phyloP scores from a whole-genome alignment of 2,888 invertebrate species.

The Vesta saturnalis region DNA sequence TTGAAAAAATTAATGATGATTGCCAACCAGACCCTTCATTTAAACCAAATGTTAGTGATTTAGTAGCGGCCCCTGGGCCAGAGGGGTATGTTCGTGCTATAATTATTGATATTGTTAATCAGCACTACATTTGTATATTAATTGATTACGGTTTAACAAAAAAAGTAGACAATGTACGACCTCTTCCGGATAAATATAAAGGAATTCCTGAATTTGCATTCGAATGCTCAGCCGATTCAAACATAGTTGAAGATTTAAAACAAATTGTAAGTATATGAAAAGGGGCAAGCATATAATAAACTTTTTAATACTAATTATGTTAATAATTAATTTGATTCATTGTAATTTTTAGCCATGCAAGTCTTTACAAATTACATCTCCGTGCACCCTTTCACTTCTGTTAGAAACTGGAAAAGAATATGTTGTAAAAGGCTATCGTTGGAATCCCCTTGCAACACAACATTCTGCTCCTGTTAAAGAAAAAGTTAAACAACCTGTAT shows the following conservation, averaged over 20 bases:
- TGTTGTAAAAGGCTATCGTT: conserved; percentile 21
- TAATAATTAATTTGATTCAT: background rate
- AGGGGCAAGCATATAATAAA: no score
- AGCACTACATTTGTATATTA: conserved; percentile 35
- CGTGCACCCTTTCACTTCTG: background rate
- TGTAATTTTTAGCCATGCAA: conserved; percentile 2
- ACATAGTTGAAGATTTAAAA: background rate
- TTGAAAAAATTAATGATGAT: conserved; percentile 16
- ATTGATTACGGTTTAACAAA: conserved; percentile 39
- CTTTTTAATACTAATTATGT: background rate
- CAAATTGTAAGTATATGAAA: conserved; percentile 4
- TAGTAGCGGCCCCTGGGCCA: conserved; percentile 30
- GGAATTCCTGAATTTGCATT: conserved; percentile 38
- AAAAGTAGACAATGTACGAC: conserved; percentile 24
- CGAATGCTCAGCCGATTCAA: conserved; percentile 22
- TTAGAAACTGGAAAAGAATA: background rate
- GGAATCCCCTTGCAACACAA: conserved; percentile 32
- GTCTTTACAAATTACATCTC: background rate
- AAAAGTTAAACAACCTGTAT: background rate
- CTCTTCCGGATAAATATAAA: conserved; percentile 23
- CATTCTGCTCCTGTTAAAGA: background rate
- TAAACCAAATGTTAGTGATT: conserved; percentile 36
- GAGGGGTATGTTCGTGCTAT: conserved; percentile 32
- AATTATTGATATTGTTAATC: conserved; percentile 22
- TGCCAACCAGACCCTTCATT: conserved; percentile 6